phyloP scores from a whole-genome alignment of 2,888 invertebrate species.

The Lutraria lutraria region DNA sequence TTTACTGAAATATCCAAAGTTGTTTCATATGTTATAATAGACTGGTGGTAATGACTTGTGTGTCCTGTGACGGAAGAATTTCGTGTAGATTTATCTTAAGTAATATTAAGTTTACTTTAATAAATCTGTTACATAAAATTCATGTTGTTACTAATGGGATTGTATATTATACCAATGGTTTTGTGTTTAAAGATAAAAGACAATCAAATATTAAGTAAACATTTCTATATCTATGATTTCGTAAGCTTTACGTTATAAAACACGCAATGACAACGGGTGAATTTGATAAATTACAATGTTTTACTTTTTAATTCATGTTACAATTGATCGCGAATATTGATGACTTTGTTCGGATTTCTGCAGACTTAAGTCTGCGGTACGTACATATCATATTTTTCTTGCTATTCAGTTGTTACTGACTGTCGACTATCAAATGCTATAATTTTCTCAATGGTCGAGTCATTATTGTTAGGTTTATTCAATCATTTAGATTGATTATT shows the following conservation, averaged over 20 bases:
- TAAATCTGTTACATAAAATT: constrained; percentile 7
- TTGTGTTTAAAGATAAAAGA: neutral
- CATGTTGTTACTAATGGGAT: neutral
- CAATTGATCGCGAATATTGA: neutral
- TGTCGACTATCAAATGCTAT: neutral
- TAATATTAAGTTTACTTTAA: constrained; percentile 19
- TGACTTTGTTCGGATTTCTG: neutral
- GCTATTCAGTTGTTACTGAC: neutral
- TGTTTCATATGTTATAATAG: neutral
- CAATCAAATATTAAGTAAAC: constrained; percentile 8
- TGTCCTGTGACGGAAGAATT: neutral
- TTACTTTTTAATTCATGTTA: constrained; percentile 13
- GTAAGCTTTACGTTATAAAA: neutral
- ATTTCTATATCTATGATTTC: neutral
- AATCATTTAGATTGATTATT: neutral
- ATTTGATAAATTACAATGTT: neutral
- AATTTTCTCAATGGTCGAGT: neutral
- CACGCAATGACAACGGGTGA: neutral
- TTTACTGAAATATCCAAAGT: neutral
- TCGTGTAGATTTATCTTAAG: constrained; percentile 4
- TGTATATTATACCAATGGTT: neutral
- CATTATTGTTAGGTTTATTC: neutral
- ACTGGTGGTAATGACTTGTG: neutral
- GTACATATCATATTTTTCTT: neutral
- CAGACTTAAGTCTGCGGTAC: neutral